These are phyloP conservation scores for Dinoponera quadriceps DNA, from an alignment of 1,140 invertebrate species.

Conservation along the genomic window DNA sequence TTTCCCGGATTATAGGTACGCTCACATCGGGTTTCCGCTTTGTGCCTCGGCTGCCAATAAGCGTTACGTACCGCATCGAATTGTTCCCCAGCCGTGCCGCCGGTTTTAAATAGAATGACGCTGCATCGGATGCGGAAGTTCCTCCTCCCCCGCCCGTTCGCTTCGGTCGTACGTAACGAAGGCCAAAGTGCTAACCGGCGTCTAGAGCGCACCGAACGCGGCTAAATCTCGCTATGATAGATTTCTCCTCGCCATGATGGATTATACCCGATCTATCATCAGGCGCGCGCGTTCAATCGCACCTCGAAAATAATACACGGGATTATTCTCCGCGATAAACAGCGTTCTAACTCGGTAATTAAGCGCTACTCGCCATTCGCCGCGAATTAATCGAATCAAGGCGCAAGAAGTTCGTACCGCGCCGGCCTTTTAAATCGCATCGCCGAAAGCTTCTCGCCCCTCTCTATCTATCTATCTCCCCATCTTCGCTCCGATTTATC, in stretches of 20 bases:
- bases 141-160: neutral
- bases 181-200: constrained; percentile 14
- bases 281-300: neutral
- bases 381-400: neutral
- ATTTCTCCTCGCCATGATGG: constrained; percentile 1
- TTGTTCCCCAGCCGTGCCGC: neutral
- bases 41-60: constrained; percentile 27
- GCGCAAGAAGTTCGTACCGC: neutral
- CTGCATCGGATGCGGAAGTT: neutral
- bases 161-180: neutral
- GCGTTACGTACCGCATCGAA: constrained; percentile 22
- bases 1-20: constrained; percentile 50
- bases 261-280: constrained; percentile 27
- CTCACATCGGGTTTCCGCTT: constrained; percentile 48
- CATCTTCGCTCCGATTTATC: constrained; percentile 11
- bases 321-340: neutral
- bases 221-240: neutral
- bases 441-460: neutral
- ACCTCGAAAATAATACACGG: neutral
- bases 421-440: constrained; percentile 17
- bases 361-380: neutral
- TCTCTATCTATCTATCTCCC: constrained; percentile 12
- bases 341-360: constrained; percentile 4
- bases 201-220: neutral
- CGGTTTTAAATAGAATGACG: constrained; percentile 51